phyloP scores from a whole-genome alignment of 2,113 vertebrate genomes.

The Boulengeromyrus knoepffleri region DNA sequence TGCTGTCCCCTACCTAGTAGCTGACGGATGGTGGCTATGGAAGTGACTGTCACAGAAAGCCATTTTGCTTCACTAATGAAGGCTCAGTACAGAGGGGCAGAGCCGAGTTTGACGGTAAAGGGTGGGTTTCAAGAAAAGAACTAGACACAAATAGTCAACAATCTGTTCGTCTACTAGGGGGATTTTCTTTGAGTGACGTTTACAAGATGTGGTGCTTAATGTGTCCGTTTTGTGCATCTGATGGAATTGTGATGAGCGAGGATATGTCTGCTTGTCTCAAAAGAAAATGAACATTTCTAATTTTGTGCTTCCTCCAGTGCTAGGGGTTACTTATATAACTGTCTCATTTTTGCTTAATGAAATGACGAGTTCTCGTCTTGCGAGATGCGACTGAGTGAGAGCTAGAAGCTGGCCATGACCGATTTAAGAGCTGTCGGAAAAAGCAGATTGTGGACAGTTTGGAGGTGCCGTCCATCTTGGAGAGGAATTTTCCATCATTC shows the following conservation, averaged over 20 bases:
- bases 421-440: not conserved
- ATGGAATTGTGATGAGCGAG: not conserved
- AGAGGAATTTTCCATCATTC: not conserved
- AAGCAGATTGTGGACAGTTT: not conserved
- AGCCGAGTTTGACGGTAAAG: not conserved
- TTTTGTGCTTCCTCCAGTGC: not conserved
- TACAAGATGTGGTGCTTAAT: not conserved
- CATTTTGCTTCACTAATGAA: not conserved
- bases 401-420: not conserved
- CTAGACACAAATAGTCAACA: not conserved
- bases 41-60: not conserved
- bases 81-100: not conserved
- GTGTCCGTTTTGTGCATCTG: not conserved
- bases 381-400: not conserved
- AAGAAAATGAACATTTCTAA: not conserved
- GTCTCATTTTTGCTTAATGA: not conserved
- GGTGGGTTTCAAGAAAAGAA: not conserved
- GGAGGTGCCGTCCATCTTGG: not conserved
- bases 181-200: not conserved
- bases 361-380: not conserved
- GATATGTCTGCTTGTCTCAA: not conserved
- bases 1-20: not conserved
- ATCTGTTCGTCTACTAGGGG: not conserved
- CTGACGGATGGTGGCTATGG: not conserved
- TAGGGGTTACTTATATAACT: not conserved